Percentiles rank a stretch among this genome's conserved stretches.
Evolutionary conservation across 2,113 vertebrate genomes (phyloP).

Genomic region (Monarcha castaneiventris): DNA sequence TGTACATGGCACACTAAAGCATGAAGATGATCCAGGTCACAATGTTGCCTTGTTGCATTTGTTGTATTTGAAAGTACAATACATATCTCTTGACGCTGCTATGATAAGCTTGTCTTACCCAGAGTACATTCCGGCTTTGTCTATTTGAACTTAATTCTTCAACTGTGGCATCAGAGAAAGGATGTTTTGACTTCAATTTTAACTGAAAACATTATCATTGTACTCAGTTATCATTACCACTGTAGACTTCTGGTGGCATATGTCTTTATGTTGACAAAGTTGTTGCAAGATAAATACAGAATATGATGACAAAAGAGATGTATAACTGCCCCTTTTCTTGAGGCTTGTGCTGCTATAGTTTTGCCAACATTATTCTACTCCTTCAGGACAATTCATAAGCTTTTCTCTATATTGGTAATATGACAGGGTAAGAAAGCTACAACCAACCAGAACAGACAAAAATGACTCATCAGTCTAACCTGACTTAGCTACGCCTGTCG

Average conservation of each 20-base stretch:
- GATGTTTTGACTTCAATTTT: neutral
- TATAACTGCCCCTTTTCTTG: neutral
- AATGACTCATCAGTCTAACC: neutral
- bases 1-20: neutral
- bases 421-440: neutral
- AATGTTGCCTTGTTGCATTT: neutral
- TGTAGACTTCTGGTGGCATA: neutral
- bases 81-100: accelerated
- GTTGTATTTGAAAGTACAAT: neutral
- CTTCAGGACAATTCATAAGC: neutral
- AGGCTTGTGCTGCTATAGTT: neutral
- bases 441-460: neutral
- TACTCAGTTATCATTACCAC: neutral
- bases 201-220: neutral
- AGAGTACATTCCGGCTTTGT: neutral
- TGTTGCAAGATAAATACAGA: neutral
- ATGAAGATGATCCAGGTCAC: neutral
- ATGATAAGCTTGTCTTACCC: neutral
- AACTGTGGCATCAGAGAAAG: neutral
- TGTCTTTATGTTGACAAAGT: neutral
- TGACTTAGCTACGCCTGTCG: neutral
- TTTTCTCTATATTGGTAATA: neutral
- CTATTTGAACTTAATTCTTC: neutral
- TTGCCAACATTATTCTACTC: neutral
- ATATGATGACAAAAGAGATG: neutral